These are phyloP conservation scores for Hepsetus odoe DNA, from an alignment of 2,113 vertebrate genomes.

Conservation along the genomic window DNA sequence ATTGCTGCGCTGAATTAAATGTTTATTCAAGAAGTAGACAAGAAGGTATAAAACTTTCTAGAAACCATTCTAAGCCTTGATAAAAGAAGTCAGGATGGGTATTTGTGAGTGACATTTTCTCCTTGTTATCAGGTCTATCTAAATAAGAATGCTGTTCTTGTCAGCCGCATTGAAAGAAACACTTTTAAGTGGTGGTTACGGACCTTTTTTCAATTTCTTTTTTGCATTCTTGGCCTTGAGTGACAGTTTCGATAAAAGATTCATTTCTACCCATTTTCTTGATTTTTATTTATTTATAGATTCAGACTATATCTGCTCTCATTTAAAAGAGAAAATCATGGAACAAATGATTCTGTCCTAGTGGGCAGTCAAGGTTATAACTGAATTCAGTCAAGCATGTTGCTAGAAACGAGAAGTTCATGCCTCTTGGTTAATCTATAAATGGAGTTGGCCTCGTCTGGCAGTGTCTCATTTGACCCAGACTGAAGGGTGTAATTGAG, in stretches of 20 bases:
- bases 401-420: not conserved
- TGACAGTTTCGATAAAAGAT: not conserved
- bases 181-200: not conserved
- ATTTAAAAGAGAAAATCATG: not conserved
- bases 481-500: constrained; percentile 20
- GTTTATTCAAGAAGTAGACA: too few species aligned
- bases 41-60: too few species aligned
- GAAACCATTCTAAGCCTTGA: too few species aligned
- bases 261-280: not conserved
- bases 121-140: constrained; percentile 62
- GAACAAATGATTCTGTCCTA: not conserved
- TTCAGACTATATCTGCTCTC: not conserved
- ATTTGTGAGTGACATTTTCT: constrained; percentile 66
- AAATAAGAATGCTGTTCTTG: constrained; percentile 67
- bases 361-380: not conserved
- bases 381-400: constrained; percentile 23
- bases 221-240: not conserved
- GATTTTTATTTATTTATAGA: not conserved
- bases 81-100: constrained; percentile 25
- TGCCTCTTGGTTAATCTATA: constrained; percentile 12
- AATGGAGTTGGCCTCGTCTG: constrained; percentile 13
- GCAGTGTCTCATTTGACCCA: constrained; percentile 7
- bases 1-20: too few species aligned
- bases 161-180: not conserved
- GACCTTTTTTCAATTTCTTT: not conserved